These are phyloP conservation scores for Entomyzon cyanotis DNA, from an alignment of 2,113 vertebrate species.

Conservation along the genomic window DNA sequence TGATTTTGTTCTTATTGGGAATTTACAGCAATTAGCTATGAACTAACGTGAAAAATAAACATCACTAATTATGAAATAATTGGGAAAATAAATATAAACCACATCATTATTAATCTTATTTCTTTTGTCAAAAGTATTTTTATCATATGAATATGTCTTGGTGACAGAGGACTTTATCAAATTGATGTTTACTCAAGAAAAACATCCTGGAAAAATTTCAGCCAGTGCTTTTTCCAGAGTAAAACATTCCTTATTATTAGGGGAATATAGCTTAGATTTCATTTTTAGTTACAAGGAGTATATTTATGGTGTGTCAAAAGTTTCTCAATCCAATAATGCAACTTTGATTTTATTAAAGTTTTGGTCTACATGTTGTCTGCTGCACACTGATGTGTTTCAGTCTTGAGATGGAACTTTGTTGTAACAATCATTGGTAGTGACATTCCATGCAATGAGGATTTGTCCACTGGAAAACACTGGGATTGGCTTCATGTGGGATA, in stretches of 20 bases:
- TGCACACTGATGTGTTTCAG: background rate
- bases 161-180: background rate
- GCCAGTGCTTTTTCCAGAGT: background rate
- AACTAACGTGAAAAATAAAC: background rate
- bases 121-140: background rate
- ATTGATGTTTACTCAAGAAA: background rate
- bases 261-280: background rate
- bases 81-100: background rate
- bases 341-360: background rate
- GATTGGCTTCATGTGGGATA: background rate
- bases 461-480: background rate
- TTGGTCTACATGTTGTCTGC: background rate
- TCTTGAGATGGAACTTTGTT: background rate
- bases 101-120: background rate
- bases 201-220: background rate
- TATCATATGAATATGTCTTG: background rate
- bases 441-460: background rate
- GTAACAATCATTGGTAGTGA: background rate
- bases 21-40: background rate
- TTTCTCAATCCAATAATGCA: background rate
- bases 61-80: background rate
- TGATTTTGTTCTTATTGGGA: background rate
- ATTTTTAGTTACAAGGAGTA: background rate
- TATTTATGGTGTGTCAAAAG: background rate
- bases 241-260: background rate